These are phyloP conservation scores for Pungitius pungitius DNA, from an alignment of 2,113 vertebrate genomes.

Conservation along the genomic window DNA sequence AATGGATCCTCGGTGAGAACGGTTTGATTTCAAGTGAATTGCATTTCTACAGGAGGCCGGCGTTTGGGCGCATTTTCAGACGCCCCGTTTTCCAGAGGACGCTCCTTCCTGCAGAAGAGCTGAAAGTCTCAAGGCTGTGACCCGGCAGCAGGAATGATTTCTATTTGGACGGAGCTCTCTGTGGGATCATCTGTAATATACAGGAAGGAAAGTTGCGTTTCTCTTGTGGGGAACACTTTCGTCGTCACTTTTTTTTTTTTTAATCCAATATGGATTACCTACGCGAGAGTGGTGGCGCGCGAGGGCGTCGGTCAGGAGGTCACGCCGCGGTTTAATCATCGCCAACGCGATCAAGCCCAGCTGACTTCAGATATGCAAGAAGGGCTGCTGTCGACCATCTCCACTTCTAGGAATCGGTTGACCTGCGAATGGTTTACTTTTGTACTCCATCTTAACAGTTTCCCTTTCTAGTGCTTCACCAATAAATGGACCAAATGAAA, in stretches of 20 bases:
- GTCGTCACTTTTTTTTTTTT: conserved; percentile 84
- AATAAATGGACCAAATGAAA: too few species aligned
- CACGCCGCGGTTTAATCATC: too few species aligned
- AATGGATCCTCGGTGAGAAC: conserved; percentile 66
- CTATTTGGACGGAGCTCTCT: conserved; percentile 74
- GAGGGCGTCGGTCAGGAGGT: too few species aligned
- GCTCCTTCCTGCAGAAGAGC: conserved; percentile 74
- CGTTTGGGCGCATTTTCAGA: conserved; percentile 52
- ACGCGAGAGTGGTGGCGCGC: too few species aligned
- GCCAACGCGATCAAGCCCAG: too few species aligned
- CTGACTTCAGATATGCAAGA: conserved; percentile 31
- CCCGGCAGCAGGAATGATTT: conserved; percentile 79
- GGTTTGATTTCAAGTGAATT: conserved; percentile 68
- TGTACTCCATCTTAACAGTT: conserved; percentile 65
- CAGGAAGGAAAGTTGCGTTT: conserved; percentile 77
- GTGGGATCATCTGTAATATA: conserved; percentile 85
- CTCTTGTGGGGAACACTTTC: conserved; percentile 64
- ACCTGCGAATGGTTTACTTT: conserved; percentile 31
- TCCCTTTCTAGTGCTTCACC: conserved; percentile 79
- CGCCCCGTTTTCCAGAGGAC: conserved; percentile 54
- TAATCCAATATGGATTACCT: conserved; percentile 99
- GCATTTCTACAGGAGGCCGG: conserved; percentile 50
- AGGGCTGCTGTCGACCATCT: conserved; percentile 1
- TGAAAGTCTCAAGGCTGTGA: too few species aligned
- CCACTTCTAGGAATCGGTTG: conserved; percentile 2